A percentile compares a stretch with the other conserved stretches of the same genome.
These are phyloP conservation scores for Nymphalis urticae DNA, from an alignment of 2,888 invertebrate species.

Conservation along the genomic window DNA sequence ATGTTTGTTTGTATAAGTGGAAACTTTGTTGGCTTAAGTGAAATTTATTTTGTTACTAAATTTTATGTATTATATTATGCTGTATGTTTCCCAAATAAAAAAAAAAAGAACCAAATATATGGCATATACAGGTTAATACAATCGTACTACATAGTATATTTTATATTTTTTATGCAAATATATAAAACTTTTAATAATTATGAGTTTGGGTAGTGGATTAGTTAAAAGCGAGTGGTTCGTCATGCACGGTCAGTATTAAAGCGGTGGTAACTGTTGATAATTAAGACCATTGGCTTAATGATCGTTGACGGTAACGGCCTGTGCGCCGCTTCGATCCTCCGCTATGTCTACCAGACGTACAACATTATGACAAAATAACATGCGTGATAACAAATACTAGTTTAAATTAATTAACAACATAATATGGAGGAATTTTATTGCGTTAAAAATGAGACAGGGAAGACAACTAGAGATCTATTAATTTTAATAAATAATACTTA, in stretches of 20 bases:
- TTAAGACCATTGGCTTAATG: conserved; percentile 74
- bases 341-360: conserved; percentile 60
- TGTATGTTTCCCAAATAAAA: no score
- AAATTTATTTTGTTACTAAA: no score
- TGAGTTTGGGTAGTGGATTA: conserved; percentile 10
- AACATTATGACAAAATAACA: conserved; percentile 37
- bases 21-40: no score
- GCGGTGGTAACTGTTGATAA: conserved; percentile 75
- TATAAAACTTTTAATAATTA: conserved; percentile 5
- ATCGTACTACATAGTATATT: no score
- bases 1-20: no score
- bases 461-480: neutral
- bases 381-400: neutral
- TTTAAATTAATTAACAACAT: neutral
- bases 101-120: neutral
- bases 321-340: conserved; percentile 59
- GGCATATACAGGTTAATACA: neutral
- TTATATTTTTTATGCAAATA: conserved; percentile 6
- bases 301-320: conserved; percentile 69
- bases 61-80: no score
- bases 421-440: neutral
- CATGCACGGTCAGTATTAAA: conserved; percentile 31
- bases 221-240: conserved; percentile 16
- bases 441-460: no score
- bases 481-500: conserved; percentile 4